Evolutionary conservation across 2,113 vertebrate genomes (phyloP).

Genomic region (Naja naja): DNA sequence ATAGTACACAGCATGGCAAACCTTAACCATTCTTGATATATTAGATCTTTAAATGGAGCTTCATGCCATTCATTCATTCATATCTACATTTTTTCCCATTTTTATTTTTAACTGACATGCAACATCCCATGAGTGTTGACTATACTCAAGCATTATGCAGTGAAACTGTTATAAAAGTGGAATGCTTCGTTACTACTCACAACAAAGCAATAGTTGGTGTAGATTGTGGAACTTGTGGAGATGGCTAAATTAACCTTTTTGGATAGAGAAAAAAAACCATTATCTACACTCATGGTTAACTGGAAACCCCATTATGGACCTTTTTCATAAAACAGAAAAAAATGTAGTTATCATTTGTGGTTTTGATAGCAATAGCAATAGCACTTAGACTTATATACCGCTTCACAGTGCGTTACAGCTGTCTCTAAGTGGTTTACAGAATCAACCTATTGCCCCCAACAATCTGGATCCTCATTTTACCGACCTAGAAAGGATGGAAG

Average conservation of each 20-base stretch:
- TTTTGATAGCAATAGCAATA: background rate
- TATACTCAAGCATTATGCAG: background rate
- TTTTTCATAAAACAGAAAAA: background rate
- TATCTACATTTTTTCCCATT: background rate
- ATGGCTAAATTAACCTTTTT: background rate
- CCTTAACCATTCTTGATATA: background rate
- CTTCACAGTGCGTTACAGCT: too few relatives aligned
- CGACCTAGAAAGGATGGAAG: too few relatives aligned
- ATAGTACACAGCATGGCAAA: background rate
- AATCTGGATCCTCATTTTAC: too few relatives aligned
- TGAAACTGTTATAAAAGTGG: background rate
- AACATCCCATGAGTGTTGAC: background rate
- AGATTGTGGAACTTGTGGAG: background rate
- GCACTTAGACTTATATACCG: too few relatives aligned
- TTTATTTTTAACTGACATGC: background rate
- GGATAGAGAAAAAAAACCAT: background rate
- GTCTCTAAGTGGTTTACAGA: too few relatives aligned
- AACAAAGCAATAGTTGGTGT: background rate
- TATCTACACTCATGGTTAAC: background rate
- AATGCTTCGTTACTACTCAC: background rate
- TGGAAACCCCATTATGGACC: background rate
- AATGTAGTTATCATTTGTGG: background rate
- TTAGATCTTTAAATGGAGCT: background rate
- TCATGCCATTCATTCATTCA: background rate
- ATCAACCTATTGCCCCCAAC: too few relatives aligned